Evolutionary conservation across 2,888 invertebrate genomes (phyloP), one percentile per base, ranked within the genome.

Genomic region (Eupithecia tripunctaria): DNA sequence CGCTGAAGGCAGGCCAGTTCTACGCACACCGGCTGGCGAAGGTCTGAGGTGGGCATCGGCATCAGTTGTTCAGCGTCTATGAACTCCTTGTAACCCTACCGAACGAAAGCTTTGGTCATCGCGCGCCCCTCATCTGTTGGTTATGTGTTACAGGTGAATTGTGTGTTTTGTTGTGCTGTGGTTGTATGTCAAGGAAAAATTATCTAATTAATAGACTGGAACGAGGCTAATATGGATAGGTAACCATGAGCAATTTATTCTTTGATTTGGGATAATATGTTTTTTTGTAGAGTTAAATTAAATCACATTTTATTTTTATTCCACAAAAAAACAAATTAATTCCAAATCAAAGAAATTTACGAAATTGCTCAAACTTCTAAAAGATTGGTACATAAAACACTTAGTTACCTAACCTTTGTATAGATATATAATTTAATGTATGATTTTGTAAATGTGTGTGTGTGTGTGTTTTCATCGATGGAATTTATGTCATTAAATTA

Each of bases 41-140:
- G 96, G 91, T 98, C 98, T 83, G 97, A 97, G 77, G 97, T 97
- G 75, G 97, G 95, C 92, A 97, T 95, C 78, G 98, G 97, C 96
- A 98, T 97, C 85, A 98, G 95, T 89, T 97, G 97, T 95, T 98
- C 98, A 75, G 98, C 97, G 93, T 98, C 98, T 89, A 97, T 97
- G 95, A 97, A 97, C 90, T 98, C 98, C 95, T 97, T 98, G 95
- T 97, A 98, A 86, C 97, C 97, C 98, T 98, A 89, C 76, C 83
- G 78, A 79, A 87, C 80, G 76, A 72, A 79, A 72, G 47, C 64
- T 72, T 73, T 72, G 66, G 72, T 75, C 75, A 75, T 71, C 75
- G 68, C 62, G 67, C 72, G 73, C 75, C 62, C 74, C 74, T 74
- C 66, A 74, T 74, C 74, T 75, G 71, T 75, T 75, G 70, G 72